A percentile compares a stretch with the other conserved stretches of the same genome.
phyloP scores from a whole-genome alignment of 2,888 invertebrate genomes.

The Thymelicus sylvestris region DNA sequence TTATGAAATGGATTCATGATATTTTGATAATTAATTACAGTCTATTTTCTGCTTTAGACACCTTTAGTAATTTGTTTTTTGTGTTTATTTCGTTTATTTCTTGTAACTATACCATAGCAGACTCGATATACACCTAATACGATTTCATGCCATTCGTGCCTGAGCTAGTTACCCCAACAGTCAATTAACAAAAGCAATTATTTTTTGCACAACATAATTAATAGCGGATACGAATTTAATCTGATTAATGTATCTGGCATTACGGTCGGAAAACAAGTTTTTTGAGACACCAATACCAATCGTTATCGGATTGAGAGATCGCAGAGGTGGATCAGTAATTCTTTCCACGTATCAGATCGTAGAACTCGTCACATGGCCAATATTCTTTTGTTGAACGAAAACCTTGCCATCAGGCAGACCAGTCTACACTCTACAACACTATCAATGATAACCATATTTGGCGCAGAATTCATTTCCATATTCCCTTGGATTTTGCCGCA shows the following conservation, averaged over 20 bases:
- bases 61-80: too few relatives aligned
- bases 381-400: constrained; percentile 25
- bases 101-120: too few relatives aligned
- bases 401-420: constrained; percentile 21
- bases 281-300: constrained; percentile 16
- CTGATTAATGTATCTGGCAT: constrained; percentile 27
- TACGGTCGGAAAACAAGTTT: constrained; percentile 14
- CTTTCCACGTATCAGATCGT: constrained; percentile 24
- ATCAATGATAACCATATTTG: constrained; percentile 34
- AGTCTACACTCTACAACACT: background rate
- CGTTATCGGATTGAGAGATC: constrained; percentile 25
- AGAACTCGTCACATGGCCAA: constrained; percentile 24
- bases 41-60: too few relatives aligned
- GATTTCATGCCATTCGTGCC: background rate
- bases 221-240: constrained; percentile 23
- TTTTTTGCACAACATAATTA: constrained; percentile 9
- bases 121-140: too few relatives aligned
- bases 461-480: constrained; percentile 36
- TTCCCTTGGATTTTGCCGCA: constrained; percentile 34
- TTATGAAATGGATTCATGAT: background rate
- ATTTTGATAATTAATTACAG: background rate
- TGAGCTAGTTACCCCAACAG: background rate
- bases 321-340: constrained; percentile 26
- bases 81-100: too few relatives aligned
- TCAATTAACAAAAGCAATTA: constrained; percentile 8